Evolutionary conservation across 2,113 vertebrate species (phyloP), one percentile per base, ranked within the genome.

Genomic region (Xiphophorus couchianus): DNA sequence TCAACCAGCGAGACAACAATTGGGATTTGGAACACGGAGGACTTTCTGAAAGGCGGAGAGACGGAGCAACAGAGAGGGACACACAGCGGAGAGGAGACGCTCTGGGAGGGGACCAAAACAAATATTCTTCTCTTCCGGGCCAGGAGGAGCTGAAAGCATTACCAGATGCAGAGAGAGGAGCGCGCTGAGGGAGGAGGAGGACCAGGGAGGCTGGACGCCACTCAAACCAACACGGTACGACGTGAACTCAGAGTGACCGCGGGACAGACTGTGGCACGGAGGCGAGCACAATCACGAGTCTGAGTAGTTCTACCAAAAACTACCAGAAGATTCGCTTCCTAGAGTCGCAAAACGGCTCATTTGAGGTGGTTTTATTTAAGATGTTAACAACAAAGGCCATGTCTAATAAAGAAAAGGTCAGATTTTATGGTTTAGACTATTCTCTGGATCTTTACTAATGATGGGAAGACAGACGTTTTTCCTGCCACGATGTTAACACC

Each of bases 101-200:
- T 85, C 86, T 92, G 91, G 86, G 80, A 78, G 62, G 10, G 62
- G 75, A 91, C 89, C 90, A 93, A 92, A 86, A 89, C 82, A 92
- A 92, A 91, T 81, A 87, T 75, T 30, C 83, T 74, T 83, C 83
- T 71, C 76, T 77, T 76, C 70, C 68, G 68, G 69, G 63, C 71
- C 67, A 61, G 69, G 73, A 74, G 9, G 78, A 80, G 29, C 74
- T 84, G 71, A 90, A 89, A 90, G 77, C 86, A 35, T 86, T 78
- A 82, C 78, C 88, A 90, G 85, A 87, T 91, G 86, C 74, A 77
- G 10, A 12, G 35, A 37, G 11, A 37, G 10, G 35, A 11, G 35
- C 10, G 35, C 35, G 2, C 35, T 10, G 10, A 37, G 35, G 39
- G 67, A 73, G 12, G 51, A 58, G 31, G 5, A 15, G 17, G 44